Base-by-base conservation (phyloP, 2,797 vertebrate species). In the Siniperca undulata region DNA sequence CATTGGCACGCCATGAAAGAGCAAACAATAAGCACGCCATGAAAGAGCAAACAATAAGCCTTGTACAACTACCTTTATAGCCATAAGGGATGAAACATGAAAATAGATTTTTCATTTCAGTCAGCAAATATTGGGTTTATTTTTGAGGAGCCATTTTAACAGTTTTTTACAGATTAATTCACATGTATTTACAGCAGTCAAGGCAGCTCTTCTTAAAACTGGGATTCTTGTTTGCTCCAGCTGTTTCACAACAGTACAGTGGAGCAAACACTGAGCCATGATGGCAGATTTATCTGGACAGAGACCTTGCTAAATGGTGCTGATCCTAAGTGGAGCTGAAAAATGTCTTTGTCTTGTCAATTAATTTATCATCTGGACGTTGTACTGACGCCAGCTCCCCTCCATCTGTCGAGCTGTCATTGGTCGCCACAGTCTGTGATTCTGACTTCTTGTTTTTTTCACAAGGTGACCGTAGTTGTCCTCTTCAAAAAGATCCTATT, bases 331-430 rank as follows among this genome's bases (percentile, higher is more conserved):
- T 70, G 38, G 7, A 72, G 40, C 53, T 73, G 67, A 80, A 74
- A 67, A 61, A 70, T 56, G 13, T 46, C 59, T 70, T 55, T 76
- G 46, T 59, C 30, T 53, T 53, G 20, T 70, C 61, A 69, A 46
- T 77, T 68, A 38, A 66, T 83, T 50, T 16, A 53, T 80, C 55
- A 70, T 62, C 70, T 74, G 14, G 11, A 72, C 6, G 0, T 9
- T 65, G 40, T 7, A 19, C 56, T 60, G 77, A 61, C 50, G 6
- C 40, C 77, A 53, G 14, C 27, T 71, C 55, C 34, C 20, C 53
- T 73, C 67, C 77, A 52, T 74, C 70, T 86, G 70, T 72, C 3
- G 3, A 59, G 50, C 44, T 73, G 67, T 69, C 48, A 24, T 38
- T 67, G 59, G 42, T 46, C 9, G 2, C 78, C 70, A 58, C 77